phyloP scores from a whole-genome alignment of 2,113 vertebrate genomes.

The Trogon surrucura region DNA sequence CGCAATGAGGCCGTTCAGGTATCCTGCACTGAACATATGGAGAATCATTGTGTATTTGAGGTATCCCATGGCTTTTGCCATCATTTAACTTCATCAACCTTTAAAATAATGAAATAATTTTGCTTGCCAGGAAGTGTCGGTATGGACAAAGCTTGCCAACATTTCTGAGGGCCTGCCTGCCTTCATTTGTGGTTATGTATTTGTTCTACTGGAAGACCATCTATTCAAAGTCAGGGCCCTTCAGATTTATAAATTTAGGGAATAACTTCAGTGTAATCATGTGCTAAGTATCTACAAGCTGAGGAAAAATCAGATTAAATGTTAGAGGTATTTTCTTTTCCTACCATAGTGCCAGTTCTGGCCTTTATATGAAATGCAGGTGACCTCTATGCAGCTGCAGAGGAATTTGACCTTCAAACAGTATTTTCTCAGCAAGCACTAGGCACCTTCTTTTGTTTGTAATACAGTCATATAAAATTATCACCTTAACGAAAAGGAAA shows the following conservation, averaged over 20 bases:
- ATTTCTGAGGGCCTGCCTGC: background rate
- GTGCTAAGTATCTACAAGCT: background rate
- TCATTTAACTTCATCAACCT: background rate
- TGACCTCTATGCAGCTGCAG: slow-evolving; percentile 24
- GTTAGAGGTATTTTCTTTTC: slow-evolving; percentile 18
- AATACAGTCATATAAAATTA: background rate
- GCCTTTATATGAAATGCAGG: background rate
- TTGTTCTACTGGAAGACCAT: background rate
- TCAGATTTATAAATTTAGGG: background rate
- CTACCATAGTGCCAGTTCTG: background rate
- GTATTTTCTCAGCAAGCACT: slow-evolving; percentile 3
- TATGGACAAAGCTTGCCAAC: background rate
- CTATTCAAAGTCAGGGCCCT: background rate
- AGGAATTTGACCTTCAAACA: slow-evolving; percentile 45
- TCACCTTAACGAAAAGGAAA: background rate
- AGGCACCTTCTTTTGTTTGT: background rate
- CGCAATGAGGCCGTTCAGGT: background rate
- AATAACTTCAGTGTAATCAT: background rate
- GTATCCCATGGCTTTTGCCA: background rate
- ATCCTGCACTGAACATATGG: background rate
- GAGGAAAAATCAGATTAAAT: background rate
- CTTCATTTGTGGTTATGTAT: background rate
- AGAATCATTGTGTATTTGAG: background rate
- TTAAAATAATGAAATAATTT: background rate
- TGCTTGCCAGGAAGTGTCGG: background rate